These are phyloP conservation scores for Argyrosomus japonicus DNA, from an alignment of 2,113 vertebrate genomes.

Conservation along the genomic window DNA sequence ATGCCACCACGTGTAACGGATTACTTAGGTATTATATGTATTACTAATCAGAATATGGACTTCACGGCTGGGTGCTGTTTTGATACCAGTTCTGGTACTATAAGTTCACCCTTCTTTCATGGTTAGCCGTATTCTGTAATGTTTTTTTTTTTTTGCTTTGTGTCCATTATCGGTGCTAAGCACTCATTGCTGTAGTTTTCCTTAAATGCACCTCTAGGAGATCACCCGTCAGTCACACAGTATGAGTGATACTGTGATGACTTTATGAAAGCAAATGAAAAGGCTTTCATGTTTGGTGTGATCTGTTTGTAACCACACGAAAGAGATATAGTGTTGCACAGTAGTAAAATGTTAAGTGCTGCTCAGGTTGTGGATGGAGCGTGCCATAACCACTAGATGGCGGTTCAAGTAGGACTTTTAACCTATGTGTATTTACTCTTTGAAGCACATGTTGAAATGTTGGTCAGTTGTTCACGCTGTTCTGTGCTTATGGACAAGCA, in stretches of 20 bases:
- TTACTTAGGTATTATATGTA: slow-evolving; percentile 25
- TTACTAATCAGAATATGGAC: slow-evolving; percentile 2
- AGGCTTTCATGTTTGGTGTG: slow-evolving; percentile 4
- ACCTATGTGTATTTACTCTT: neutral
- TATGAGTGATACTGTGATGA: slow-evolving; percentile 3
- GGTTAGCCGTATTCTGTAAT: neutral
- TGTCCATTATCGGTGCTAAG: slow-evolving; percentile 53
- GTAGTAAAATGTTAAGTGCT: slow-evolving; percentile 30
- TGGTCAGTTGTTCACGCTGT: neutral
- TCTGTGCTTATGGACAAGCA: neutral
- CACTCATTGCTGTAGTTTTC: slow-evolving; percentile 40
- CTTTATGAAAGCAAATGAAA: slow-evolving; percentile 19
- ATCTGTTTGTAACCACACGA: slow-evolving; percentile 29
- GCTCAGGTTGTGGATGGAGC: slow-evolving; percentile 31
- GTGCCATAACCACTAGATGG: slow-evolving; percentile 27
- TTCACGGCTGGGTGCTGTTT: slow-evolving; percentile 46
- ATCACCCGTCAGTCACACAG: slow-evolving; percentile 16
- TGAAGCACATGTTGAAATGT: neutral
- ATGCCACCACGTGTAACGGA: slow-evolving; percentile 50
- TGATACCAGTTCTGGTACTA: slow-evolving; percentile 32
- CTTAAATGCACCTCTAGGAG: slow-evolving; percentile 7
- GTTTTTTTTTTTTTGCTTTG: slow-evolving; percentile 8
- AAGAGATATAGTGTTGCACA: slow-evolving; percentile 28
- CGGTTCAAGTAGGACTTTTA: slow-evolving; percentile 1
- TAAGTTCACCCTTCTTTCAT: slow-evolving; percentile 9